Conservation (phyloP, 2,113 vertebrate genomes). For the Brachyistius frenatus region DNA sequence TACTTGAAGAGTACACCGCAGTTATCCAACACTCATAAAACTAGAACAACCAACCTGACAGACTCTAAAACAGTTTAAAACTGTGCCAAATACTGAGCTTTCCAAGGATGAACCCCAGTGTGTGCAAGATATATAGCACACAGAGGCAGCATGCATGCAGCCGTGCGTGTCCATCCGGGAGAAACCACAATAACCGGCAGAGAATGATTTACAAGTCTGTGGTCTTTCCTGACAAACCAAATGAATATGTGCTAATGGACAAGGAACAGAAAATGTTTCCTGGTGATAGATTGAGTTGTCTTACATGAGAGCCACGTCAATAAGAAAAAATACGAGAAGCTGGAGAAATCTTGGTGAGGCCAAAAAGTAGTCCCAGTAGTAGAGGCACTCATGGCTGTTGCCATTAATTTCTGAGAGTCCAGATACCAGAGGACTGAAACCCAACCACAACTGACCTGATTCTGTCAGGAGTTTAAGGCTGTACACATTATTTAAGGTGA, state of each 20-base stretch:
- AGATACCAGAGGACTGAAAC: background rate
- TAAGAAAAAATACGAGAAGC: slow-evolving; percentile 6
- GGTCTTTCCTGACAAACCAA: background rate
- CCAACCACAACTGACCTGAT: background rate
- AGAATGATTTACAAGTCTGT: background rate
- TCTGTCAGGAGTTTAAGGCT: slow-evolving; percentile 13
- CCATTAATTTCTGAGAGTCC: slow-evolving; percentile 9
- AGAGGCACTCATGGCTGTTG: background rate
- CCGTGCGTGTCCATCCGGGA: background rate
- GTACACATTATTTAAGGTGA: background rate
- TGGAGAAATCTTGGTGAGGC: slow-evolving; percentile 3
- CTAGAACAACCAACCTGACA: background rate
- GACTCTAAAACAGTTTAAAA: background rate
- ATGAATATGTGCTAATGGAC: background rate
- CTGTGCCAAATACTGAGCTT: background rate
- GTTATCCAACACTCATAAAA: background rate
- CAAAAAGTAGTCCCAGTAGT: background rate
- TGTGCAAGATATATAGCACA: background rate
- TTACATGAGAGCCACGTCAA: background rate
- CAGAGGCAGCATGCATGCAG: background rate
- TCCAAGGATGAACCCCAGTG: background rate
- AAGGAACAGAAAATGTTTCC: background rate
- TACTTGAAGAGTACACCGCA: background rate
- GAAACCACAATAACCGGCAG: background rate
- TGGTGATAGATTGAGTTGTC: background rate